Evolutionary conservation across 35 echinoderm and acorn worm species (phyloP).

Genomic region (Heliocidaris tuberculata): DNA sequence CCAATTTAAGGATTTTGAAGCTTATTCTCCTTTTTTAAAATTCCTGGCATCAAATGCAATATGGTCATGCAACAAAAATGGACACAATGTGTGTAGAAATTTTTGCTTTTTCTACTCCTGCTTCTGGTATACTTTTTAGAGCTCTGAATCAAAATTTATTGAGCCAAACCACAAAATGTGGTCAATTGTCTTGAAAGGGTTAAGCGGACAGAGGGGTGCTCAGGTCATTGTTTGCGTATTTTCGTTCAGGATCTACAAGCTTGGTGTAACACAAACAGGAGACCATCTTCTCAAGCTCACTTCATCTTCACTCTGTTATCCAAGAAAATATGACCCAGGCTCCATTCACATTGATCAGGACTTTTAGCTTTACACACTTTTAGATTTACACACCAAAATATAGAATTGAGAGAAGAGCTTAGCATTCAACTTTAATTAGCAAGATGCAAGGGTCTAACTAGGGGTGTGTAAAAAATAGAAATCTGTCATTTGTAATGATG

Average conservation of each 20-base stretch:
- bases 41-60: too few species aligned
- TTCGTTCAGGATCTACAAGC: background rate
- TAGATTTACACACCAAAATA: background rate
- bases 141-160: too few species aligned
- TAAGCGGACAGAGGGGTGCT: background rate
- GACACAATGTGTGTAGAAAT: too few species aligned
- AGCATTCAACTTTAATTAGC: background rate
- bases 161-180: too few species aligned
- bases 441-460: background rate
- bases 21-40: too few species aligned
- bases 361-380: background rate
- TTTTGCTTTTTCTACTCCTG: too few species aligned
- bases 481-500: background rate
- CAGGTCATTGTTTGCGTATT: background rate
- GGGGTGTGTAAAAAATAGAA: background rate
- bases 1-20: too few species aligned
- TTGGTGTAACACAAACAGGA: background rate
- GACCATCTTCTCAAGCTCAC: background rate
- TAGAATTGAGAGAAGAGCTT: background rate
- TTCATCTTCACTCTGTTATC: background rate
- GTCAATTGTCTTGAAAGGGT: too few species aligned
- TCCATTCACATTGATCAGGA: background rate
- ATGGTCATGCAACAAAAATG: too few species aligned
- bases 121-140: too few species aligned
- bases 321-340: background rate